phyloP scores from a whole-genome alignment of 2,888 invertebrate species.

The Brachypalpus laphriformis region DNA sequence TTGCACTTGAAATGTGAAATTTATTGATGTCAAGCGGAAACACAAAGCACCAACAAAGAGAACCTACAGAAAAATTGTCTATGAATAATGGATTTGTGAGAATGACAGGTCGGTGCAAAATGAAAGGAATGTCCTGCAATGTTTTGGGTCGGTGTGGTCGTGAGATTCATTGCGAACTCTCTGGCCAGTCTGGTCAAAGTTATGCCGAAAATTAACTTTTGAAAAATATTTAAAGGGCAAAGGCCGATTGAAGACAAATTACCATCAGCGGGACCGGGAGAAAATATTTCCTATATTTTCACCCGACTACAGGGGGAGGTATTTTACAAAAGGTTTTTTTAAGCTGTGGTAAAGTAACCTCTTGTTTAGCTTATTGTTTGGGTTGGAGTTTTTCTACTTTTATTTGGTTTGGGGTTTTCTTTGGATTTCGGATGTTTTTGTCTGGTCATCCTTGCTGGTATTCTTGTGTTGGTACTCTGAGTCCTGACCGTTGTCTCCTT shows the following conservation, averaged over 20 bases:
- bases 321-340: not conserved
- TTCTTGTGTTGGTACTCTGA: not conserved
- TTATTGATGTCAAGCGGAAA: constrained; percentile 63
- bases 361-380: constrained; percentile 11
- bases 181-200: constrained; percentile 2
- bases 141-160: not conserved
- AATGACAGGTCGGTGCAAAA: constrained; percentile 52
- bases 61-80: constrained; percentile 19
- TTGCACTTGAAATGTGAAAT: constrained; percentile 55
- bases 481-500: not conserved
- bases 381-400: not conserved
- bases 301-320: not conserved
- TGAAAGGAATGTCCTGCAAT: constrained; percentile 33
- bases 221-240: constrained; percentile 42
- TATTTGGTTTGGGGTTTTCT: not conserved
- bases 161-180: constrained; percentile 1
- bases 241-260: constrained; percentile 31
- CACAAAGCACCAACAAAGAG: constrained; percentile 40
- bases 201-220: constrained; percentile 42
- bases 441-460: not conserved
- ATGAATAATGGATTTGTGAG: constrained; percentile 70
- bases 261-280: not conserved
- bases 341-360: not conserved
- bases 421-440: not conserved
- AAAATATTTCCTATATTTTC: not conserved